phyloP scores from a whole-genome alignment of 1,140 invertebrate species.

The Oscheius sp. region DNA sequence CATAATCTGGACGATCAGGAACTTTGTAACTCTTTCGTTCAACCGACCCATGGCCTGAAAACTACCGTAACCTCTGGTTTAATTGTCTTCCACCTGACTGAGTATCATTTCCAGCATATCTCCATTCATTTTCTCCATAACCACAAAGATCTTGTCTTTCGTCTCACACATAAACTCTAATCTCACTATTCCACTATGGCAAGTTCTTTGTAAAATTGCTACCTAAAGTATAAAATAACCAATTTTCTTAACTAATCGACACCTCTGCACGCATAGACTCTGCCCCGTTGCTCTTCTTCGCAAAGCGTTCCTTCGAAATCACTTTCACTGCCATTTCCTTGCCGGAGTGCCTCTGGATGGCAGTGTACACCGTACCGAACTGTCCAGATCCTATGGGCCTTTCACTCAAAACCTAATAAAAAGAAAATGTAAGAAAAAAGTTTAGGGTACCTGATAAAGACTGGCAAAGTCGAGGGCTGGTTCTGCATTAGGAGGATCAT shows the following conservation, averaged over 20 bases:
- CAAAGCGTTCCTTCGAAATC: conserved; percentile 57
- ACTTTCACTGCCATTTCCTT: conserved; percentile 83
- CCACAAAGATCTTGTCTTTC: conserved; percentile 75
- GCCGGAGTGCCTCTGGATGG: conserved; percentile 67
- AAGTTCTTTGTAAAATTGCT: conserved; percentile 54
- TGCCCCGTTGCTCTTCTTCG: conserved; percentile 53
- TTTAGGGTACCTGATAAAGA: conserved; percentile 49
- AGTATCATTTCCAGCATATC: conserved; percentile 99
- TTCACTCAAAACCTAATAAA: conserved; percentile 89
- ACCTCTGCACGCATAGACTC: conserved; percentile 56
- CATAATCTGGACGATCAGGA: conserved; percentile 73
- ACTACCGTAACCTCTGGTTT: background rate
- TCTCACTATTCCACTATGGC: conserved; percentile 65
- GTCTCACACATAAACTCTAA: conserved; percentile 96
- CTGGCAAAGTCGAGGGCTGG: conserved; percentile 58
- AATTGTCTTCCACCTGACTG: conserved; percentile 59
- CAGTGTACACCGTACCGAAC: conserved; percentile 95
- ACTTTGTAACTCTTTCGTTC: conserved; percentile 52
- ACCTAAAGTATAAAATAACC: conserved; percentile 16
- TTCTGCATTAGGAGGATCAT: conserved; percentile 51
- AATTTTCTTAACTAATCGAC: conserved; percentile 7
- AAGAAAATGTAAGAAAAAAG: conserved; percentile 38
- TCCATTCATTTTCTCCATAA: conserved; percentile 71
- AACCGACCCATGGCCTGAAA: conserved; percentile 51
- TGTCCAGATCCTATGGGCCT: conserved; percentile 95